Evolutionary conservation across 2,888 invertebrate genomes (phyloP), one percentile per base, ranked within the genome.

Genomic region (Chymomyza procnemis): DNA sequence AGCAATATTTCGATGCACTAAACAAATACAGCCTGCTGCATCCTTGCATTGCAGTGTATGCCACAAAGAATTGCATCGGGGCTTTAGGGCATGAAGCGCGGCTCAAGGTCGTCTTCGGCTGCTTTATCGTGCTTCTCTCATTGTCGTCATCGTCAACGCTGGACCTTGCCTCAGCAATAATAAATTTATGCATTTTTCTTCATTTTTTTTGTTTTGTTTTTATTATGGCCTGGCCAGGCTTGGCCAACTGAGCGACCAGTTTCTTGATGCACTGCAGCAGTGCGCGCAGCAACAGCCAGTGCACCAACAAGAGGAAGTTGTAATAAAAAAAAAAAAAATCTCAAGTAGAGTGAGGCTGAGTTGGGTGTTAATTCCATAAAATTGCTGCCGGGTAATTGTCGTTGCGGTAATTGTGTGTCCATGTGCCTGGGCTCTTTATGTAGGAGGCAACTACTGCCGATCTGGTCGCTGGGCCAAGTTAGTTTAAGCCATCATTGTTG

Each of bases 341-440:
- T 30, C 65, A 8, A 46, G 65, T 67, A 58, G 70, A 65, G 66
- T 48, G 46, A 52, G 63, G 34, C 46, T 55, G 41, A 21, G 52
- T 18, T 75, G 80, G 79, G 85, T 85, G 84, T 82, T 85, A 82
- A 84, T 79, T 76, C 79, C 79, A 71, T 75, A 74, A 81, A 83
- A 80, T 85, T 78, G 86, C 85, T 76, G 67, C 68, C 60, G 77
- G 88, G 83, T 80, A 86, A 86, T 86, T 83, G 88, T 74, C 71
- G 74, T 80, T 72, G 75, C 65, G 72, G 69, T 80, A 72, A 77
- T 73, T 78, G 71, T 77, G 71, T 77, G 71, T 71, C 66, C 69
- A 76, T 73, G 72, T 57, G 69, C 67, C 48, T 55, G 3, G 14
- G 57, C 18, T 54, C 19, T 60, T 21, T 41, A 18, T 55, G 46